Evolutionary conservation across 2,113 vertebrate genomes (phyloP), one percentile per base, ranked within the genome.

Genomic region (Anguilla japonica): DNA sequence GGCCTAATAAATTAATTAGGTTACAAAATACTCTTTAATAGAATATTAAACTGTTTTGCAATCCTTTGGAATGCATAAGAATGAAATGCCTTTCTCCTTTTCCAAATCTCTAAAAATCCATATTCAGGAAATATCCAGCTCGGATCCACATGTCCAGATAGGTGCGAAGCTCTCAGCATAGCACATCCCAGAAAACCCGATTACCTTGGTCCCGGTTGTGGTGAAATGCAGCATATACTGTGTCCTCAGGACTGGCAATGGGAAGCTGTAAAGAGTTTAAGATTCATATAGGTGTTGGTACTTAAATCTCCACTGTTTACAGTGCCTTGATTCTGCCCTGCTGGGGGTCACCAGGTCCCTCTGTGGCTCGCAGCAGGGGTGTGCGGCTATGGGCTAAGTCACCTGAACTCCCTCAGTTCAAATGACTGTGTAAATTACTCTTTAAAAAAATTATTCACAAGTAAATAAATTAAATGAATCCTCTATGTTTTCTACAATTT

Each of bases 311-410:
- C 60, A 87, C 82, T 81, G 56, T 86, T 87, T 81, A 81, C 92
- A 95, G 94, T 94, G 94, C 94, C 95, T 95, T 95, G 91, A 92
- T 85, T 87, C 83, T 86, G 83, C 91, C 86, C 87, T 83, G 46
- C 86, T 63, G 80, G 34, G 81, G 84, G 84, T 81, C 87, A 7
- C 92, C 92, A 92, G 91, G 90, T 40, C 78, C 7, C 15, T 15
- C 78, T 79, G 29, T 34, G 16, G 78, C 78, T 11, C 18, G 20
- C 41, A 41, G 79, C 79, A 80, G 50, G 18, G 40, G 22, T 41
- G 15, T 83, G 71, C 75, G 50, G 79, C 87, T 86, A 57, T n/a
- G 63, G 81, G 82, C 86, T 71, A 41, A 22, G 50, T n/a, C 67
- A 18, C 8, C 84, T 67, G 5, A 41, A 53, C 41, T 80, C 22